These are phyloP conservation scores for Rhynchophorus ferrugineus DNA, from an alignment of 1,140 invertebrate genomes.

Conservation along the genomic window DNA sequence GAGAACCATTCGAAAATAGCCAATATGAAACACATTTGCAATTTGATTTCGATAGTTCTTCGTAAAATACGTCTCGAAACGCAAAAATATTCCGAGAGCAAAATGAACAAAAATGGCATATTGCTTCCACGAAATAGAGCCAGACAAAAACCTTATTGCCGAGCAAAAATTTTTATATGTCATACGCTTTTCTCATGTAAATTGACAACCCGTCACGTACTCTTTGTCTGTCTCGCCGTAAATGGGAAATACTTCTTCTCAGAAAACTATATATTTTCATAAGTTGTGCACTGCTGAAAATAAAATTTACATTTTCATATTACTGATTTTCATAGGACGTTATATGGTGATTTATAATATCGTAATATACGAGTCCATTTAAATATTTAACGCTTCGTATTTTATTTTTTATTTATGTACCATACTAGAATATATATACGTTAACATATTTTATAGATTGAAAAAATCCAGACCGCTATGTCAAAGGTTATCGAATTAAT, in stretches of 20 bases:
- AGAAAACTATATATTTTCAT: background rate
- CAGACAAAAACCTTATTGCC: background rate
- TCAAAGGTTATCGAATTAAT: too few species aligned
- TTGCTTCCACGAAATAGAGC: background rate
- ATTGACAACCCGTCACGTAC: background rate
- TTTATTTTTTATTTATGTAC: too few species aligned
- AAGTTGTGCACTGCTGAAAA: background rate
- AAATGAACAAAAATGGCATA: background rate
- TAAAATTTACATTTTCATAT: background rate
- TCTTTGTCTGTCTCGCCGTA: background rate
- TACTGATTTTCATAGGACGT: background rate
- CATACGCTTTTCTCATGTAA: background rate
- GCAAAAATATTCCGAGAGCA: background rate
- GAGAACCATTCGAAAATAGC: too few species aligned
- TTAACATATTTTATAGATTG: too few species aligned
- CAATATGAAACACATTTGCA: too few species aligned
- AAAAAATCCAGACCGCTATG: too few species aligned
- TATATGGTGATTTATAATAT: too few species aligned
- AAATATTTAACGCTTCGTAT: too few species aligned
- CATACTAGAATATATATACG: too few species aligned
- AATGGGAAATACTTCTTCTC: background rate
- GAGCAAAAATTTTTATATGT: background rate
- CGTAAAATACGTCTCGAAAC: background rate
- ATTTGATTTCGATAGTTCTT: background rate
- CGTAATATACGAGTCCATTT: too few species aligned